Base-by-base conservation (phyloP, 2,797 vertebrate species). In the Cirrhinus molitorella region DNA sequence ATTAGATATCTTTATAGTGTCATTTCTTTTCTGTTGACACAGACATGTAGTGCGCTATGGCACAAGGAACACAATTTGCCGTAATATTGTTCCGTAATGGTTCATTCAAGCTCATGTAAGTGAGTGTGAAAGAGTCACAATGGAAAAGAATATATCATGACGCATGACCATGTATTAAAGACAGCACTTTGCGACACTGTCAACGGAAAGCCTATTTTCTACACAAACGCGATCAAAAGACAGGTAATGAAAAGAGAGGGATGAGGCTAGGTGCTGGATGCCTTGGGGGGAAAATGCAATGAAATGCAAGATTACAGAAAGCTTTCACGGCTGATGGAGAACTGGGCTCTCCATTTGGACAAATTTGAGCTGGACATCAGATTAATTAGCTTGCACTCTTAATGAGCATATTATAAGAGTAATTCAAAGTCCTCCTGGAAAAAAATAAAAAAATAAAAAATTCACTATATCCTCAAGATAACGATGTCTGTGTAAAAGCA, bases 331-430 rank as follows among this genome's bases (percentile, higher is more conserved):
- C 9, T 68, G 77, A 86, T 77, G 77, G 65, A 80, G 34, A 83
- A 75, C 47, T 81, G 55, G 53, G 55, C 75, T 67, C 66, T 88
- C 79, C 70, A 78, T 57, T 65, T 85, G 49, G 23, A 47, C 55
- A 78, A 66, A 81, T 74, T 83, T 66, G 66, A 43, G 53, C 51
- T 31, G 70, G 74, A 79, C 66, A 78, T 72, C 67, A 81, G 83
- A 87, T 87, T 87, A 87, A 89, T 87, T 87, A 88, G 68, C 82
- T 79, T 31, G 13, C 55, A 59, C 59, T 61, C 79, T 76, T 84
- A 88, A 87, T 40, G 55, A 85, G 80, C 49, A 63, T 71, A 68
- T 81, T 45, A 80, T 61, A 81, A 57, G 13, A 79, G 65, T 53
- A 72, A 81, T 55, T 45, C 63, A 34, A 82, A 43, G 51, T 84